Conservation (phyloP, 2,113 vertebrate genomes). For the Thymallus thymallus region DNA sequence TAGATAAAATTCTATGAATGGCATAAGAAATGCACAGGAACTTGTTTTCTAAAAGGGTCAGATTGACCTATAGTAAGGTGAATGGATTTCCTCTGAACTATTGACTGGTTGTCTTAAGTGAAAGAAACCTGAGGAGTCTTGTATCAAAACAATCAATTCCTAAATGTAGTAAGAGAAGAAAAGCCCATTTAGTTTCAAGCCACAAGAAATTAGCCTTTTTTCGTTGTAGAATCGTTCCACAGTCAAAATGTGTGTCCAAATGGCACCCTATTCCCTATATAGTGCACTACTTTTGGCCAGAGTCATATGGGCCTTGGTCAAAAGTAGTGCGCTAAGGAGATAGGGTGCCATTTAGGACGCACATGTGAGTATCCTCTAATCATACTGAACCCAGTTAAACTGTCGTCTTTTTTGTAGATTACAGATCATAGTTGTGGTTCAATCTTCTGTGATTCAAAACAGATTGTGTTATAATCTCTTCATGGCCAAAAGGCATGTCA, state of each 20-base stretch:
- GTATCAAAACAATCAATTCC: conserved; percentile 11
- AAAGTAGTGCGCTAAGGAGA: no score
- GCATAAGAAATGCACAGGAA: background rate
- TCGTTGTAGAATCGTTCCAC: no score
- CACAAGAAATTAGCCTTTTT: no score
- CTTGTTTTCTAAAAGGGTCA: conserved; percentile 11
- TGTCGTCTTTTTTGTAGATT: background rate
- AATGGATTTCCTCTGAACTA: conserved; percentile 62
- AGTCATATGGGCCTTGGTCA: no score
- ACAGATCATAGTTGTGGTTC: background rate
- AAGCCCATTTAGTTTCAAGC: no score
- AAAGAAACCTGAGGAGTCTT: conserved; percentile 49
- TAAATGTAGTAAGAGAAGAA: no score
- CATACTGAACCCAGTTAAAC: background rate
- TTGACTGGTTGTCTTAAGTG: conserved; percentile 64
- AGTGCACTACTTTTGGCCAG: background rate
- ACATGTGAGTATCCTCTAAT: no score
- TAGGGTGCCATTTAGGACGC: no score
- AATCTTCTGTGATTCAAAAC: no score
- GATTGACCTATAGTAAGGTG: conserved; percentile 62
- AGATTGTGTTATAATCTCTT: background rate
- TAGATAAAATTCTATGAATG: background rate
- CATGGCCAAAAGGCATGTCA: background rate
- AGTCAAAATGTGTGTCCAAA: no score
- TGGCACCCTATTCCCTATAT: no score